A percentile compares a stretch with the other conserved stretches of the same genome.
These are phyloP conservation scores for Platycnemis pennipes DNA, from an alignment of 2,888 invertebrate genomes.

Conservation along the genomic window DNA sequence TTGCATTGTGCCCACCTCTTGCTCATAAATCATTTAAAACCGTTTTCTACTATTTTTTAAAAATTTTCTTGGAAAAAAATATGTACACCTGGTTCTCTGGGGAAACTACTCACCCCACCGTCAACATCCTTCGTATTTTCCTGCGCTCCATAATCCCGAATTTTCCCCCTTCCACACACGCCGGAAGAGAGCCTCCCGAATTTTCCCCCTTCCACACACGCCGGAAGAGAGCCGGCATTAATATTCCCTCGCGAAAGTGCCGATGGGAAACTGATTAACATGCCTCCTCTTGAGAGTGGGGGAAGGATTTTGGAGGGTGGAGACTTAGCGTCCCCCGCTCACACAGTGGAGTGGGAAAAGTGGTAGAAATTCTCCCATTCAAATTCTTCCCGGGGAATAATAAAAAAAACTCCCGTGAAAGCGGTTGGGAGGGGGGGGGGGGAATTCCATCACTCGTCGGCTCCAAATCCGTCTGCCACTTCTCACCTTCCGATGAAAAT, in stretches of 20 bases:
- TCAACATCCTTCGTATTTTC: not conserved
- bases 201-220: not conserved
- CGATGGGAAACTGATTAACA: slow-evolving; percentile 32
- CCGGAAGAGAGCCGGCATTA: not conserved
- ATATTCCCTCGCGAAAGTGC: slow-evolving; percentile 3
- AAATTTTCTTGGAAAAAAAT: too few relatives aligned
- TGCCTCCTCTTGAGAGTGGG: not conserved
- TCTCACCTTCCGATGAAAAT: not conserved
- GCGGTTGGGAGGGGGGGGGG: not conserved
- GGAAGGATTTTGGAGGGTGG: not conserved
- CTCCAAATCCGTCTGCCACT: not conserved
- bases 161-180: not conserved
- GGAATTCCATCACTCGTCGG: not conserved
- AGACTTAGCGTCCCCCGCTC: not conserved
- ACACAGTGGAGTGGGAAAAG: not conserved
- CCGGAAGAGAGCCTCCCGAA: too few relatives aligned
- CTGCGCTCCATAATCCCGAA: too few relatives aligned
- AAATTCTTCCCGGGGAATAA: not conserved
- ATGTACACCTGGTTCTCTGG: too few relatives aligned
- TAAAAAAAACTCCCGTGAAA: not conserved
- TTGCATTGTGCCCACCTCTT: too few relatives aligned
- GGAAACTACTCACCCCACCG: not conserved
- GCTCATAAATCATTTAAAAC: too few relatives aligned
- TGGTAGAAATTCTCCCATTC: not conserved
- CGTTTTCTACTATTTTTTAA: too few relatives aligned